Evolutionary conservation across 2,888 invertebrate species (phyloP), one percentile per base, ranked within the genome.

Genomic region (Lamproptera curius): DNA sequence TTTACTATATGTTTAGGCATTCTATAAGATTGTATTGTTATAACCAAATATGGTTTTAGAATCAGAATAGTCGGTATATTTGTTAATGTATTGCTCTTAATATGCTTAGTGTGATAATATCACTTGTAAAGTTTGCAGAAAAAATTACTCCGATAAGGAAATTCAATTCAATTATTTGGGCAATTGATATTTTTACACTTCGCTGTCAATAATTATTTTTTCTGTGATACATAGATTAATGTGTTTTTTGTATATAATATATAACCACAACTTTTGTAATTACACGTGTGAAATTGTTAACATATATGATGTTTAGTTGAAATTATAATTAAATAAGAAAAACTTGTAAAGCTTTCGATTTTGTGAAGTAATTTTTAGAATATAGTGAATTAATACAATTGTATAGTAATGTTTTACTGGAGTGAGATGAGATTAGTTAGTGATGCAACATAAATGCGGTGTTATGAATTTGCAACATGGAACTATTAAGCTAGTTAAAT

Each of bases 141-240:
- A n/a, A n/a, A n/a, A n/a, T n/a, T n/a, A n/a, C n/a, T n/a, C n/a
- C n/a, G n/a, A n/a, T n/a, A n/a, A n/a, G n/a, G n/a, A n/a, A n/a
- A n/a, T n/a, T n/a, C n/a, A n/a, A n/a, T n/a, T n/a, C n/a, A n/a
- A n/a, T n/a, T n/a, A n/a, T n/a, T n/a, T n/a, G n/a, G n/a, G n/a
- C n/a, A n/a, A 35, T 34, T 37, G 45, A 53, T 43, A 42, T 52
- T 46, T 49, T n/a, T 65, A 61, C 60, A 65, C 64, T 70, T 72
- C 60, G 70, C 73, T 75, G 66, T 43, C 64, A 68, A 72, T 79
- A 81, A 82, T 86, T 86, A 83, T 86, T 81, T 84, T 83, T 86
- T 86, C 86, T 87, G 86, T 87, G 86, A 87, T 87, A 87, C 76
- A 76, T 86, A 87, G 85, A 76, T 62, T 81, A 83, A 79, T 51